These are phyloP conservation scores for Arvicanthis niloticus DNA, from an alignment of 2,113 vertebrate species.

Conservation along the genomic window DNA sequence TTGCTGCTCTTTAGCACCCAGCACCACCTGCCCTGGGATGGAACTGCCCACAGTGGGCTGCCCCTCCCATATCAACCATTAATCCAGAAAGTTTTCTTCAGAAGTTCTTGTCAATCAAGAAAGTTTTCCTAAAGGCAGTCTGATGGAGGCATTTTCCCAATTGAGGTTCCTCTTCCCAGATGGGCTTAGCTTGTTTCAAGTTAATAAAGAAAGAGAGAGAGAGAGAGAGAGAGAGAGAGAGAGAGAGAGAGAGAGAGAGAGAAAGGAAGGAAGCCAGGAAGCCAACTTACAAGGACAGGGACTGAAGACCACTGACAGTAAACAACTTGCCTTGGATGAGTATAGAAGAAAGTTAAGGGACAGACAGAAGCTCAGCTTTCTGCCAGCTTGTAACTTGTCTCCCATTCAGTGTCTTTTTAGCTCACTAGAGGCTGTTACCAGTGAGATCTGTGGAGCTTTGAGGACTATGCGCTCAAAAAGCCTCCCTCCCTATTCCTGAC, in stretches of 20 bases:
- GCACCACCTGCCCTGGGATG: background rate
- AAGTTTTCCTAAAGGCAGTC: background rate
- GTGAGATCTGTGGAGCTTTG: fast-evolving
- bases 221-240: no score
- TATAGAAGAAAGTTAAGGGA: background rate
- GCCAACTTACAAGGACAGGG: background rate
- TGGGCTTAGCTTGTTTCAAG: background rate
- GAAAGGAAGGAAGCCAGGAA: no score
- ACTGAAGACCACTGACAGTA: background rate
- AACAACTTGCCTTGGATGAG: background rate
- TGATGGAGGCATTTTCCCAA: background rate
- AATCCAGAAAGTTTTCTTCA: background rate
- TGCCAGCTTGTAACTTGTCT: background rate
- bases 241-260: no score
- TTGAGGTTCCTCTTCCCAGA: background rate
- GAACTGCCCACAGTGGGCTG: background rate
- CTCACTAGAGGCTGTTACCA: background rate
- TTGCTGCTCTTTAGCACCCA: background rate
- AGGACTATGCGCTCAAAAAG: no score
- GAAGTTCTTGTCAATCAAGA: background rate
- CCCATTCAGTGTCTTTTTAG: background rate
- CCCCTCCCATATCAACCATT: background rate
- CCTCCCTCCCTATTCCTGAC: background rate
- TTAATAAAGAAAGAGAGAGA: background rate
- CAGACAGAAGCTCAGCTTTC: background rate